phyloP scores from a whole-genome alignment of 2,797 vertebrate species.

The Mormyrus hasselquistii region DNA sequence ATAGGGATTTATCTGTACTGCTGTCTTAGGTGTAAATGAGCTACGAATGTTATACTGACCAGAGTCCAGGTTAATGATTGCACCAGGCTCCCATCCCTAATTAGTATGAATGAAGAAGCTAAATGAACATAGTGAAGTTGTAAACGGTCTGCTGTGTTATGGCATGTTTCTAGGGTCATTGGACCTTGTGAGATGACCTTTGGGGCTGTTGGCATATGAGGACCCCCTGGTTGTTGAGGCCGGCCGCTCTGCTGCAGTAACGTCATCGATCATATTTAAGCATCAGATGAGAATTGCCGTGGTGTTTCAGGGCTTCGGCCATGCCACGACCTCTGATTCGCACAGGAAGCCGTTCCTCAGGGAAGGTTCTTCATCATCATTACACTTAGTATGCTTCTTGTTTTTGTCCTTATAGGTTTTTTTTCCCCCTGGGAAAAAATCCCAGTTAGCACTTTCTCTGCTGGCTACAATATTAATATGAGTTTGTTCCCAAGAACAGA shows the following conservation, averaged over 20 bases:
- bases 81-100: neutral
- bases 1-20: neutral
- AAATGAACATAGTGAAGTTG: neutral
- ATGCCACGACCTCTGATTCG: neutral
- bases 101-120: neutral
- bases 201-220: neutral
- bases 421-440: neutral
- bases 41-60: neutral
- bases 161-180: neutral
- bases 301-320: neutral
- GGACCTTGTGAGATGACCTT: neutral
- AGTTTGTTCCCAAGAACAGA: conserved; percentile 2
- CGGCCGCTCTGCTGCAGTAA: neutral
- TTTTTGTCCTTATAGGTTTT: neutral
- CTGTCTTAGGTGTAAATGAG: neutral
- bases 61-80: neutral
- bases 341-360: neutral
- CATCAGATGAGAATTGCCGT: neutral
- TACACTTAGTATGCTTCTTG: neutral
- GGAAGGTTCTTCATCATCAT: neutral
- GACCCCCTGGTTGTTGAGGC: neutral
- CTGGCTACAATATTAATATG: neutral
- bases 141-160: neutral
- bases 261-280: neutral
- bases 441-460: neutral